Conservation (phyloP, 2,797 vertebrate genomes). For the Sus cebifrons region DNA sequence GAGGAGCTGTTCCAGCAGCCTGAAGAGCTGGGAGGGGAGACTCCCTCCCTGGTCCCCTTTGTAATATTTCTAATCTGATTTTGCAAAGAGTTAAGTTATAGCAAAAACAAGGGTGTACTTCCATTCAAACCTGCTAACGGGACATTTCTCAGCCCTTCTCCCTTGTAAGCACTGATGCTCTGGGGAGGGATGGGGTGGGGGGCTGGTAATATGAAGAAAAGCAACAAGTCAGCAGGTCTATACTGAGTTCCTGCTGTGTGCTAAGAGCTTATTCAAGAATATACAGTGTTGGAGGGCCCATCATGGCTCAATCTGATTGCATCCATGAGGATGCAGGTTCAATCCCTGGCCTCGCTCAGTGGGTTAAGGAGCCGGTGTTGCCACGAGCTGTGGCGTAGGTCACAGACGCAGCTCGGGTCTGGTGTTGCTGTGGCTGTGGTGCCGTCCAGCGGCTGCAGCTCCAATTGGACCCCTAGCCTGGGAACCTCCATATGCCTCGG, state of each 20-base stretch:
- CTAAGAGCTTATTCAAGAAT: not conserved
- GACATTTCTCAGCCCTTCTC: not conserved
- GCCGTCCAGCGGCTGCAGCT: too few species aligned
- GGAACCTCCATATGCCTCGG: too few species aligned
- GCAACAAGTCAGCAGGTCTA: not conserved
- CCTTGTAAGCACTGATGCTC: not conserved
- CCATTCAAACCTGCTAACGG: not conserved
- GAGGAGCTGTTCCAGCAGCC: not conserved
- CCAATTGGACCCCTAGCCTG: too few species aligned
- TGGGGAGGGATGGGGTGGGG: not conserved
- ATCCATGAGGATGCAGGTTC: too few species aligned
- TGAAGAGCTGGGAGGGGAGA: not conserved
- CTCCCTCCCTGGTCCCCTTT: not conserved
- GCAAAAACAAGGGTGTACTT: not conserved
- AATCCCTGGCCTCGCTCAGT: too few species aligned
- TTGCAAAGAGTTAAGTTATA: constrained; percentile 33
- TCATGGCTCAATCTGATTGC: too few species aligned
- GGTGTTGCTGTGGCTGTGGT: too few species aligned
- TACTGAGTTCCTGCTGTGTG: not conserved
- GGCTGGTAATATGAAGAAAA: not conserved
- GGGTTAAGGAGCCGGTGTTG: too few species aligned
- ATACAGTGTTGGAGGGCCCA: not conserved
- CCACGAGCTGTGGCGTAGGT: too few species aligned
- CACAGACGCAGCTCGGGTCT: too few species aligned
- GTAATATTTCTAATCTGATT: constrained; percentile 1